Evolutionary conservation across 1,140 invertebrate genomes (phyloP).

Genomic region (Macrostomum lignano): DNA sequence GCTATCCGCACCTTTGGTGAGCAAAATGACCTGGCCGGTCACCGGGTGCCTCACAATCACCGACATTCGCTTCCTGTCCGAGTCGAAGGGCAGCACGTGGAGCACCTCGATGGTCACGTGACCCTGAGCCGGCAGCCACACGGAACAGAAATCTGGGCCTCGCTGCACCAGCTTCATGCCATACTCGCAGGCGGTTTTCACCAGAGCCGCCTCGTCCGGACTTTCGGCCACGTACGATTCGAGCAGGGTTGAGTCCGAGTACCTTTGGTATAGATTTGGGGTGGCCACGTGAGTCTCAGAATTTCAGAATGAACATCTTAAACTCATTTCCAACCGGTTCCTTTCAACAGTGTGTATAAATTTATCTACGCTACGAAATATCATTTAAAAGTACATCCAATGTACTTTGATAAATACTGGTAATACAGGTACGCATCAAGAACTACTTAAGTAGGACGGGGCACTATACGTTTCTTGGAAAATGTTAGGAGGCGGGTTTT

Average conservation of each 20-base stretch:
- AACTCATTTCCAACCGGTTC: too few species aligned
- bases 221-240: constrained; percentile 25
- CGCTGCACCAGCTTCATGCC: constrained; percentile 59
- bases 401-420: too few species aligned
- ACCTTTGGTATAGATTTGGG: constrained; percentile 8
- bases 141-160: constrained; percentile 39
- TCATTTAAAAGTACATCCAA: too few species aligned
- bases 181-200: constrained; percentile 54
- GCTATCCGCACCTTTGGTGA: constrained; percentile 52
- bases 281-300: too few species aligned
- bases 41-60: constrained; percentile 43
- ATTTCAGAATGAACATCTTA: too few species aligned
- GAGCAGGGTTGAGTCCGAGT: too few species aligned
- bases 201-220: constrained; percentile 69
- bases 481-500: too few species aligned
- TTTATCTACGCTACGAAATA: too few species aligned
- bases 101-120: constrained; percentile 45
- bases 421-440: too few species aligned
- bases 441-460: too few species aligned
- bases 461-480: too few species aligned
- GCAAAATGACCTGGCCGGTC: constrained; percentile 44
- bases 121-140: constrained; percentile 31
- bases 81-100: constrained; percentile 69
- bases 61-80: constrained; percentile 75
- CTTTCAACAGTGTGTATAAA: too few species aligned